Evolutionary conservation across 2,797 vertebrate genomes (phyloP).

Genomic region (Crenuchus spilurus): DNA sequence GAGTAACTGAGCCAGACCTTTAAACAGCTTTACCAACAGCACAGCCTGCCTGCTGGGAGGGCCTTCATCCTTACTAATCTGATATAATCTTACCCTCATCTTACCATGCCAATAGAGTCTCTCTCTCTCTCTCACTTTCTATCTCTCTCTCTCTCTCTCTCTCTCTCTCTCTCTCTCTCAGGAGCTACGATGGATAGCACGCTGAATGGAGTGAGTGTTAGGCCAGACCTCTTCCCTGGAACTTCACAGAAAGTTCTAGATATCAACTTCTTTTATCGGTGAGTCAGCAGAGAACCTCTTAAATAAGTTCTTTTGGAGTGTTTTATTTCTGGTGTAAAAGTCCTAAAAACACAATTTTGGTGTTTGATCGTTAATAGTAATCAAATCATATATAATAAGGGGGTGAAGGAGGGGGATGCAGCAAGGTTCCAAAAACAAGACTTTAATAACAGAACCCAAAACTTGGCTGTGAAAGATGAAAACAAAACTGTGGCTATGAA

Average conservation of each 20-base stretch:
- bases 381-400: too few species aligned
- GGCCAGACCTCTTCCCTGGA: constrained; percentile 79
- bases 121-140: neutral
- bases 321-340: too few species aligned
- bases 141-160: neutral
- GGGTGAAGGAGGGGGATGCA: too few species aligned
- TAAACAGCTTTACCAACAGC: neutral
- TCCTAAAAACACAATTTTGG: too few species aligned
- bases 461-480: too few species aligned
- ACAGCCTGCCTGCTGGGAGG: constrained; percentile 7
- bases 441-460: too few species aligned
- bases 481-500: too few species aligned
- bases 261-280: constrained; percentile 94
- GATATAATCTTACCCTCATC: neutral
- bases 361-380: too few species aligned
- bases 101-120: neutral
- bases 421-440: too few species aligned
- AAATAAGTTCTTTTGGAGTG: too few species aligned
- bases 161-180: constrained; percentile 53
- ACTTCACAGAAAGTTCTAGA: constrained; percentile 82
- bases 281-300: neutral
- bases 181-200: constrained; percentile 83
- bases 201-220: constrained; percentile 80
- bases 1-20: neutral
- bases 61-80: neutral